phyloP scores from a whole-genome alignment of 2,888 invertebrate genomes.

The Xestia rhomboidea region DNA sequence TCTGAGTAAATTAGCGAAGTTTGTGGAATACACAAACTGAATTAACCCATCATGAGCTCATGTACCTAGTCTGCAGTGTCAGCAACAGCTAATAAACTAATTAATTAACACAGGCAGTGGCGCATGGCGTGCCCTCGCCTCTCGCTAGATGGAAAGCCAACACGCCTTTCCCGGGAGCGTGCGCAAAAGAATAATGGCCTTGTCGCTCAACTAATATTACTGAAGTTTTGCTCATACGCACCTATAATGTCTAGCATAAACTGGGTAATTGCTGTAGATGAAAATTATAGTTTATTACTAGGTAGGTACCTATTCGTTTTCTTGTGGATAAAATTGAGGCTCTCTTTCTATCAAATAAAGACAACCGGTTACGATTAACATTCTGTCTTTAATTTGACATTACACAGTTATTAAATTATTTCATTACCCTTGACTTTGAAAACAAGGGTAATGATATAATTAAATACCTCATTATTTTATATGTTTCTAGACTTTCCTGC shows the following conservation, averaged over 20 bases:
- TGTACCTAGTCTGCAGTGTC: background rate
- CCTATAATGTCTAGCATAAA: background rate
- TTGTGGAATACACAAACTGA: background rate
- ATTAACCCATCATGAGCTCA: background rate
- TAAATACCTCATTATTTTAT: background rate
- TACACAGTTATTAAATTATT: no score
- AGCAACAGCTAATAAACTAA: background rate
- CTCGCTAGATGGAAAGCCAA: background rate
- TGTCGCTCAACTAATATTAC: conserved; percentile 42
- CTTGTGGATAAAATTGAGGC: background rate
- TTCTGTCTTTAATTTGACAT: background rate
- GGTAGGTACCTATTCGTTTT: background rate
- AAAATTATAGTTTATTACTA: background rate
- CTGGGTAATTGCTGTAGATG: background rate
- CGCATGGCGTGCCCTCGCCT: background rate
- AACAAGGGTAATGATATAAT: background rate
- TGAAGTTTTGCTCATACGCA: background rate
- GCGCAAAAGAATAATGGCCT: conserved; percentile 17
- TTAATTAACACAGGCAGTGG: background rate
- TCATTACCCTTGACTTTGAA: no score
- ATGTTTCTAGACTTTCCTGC: background rate
- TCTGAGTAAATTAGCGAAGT: background rate
- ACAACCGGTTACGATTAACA: background rate
- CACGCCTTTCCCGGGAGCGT: conserved; percentile 5
- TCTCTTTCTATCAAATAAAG: background rate